Conservation (phyloP, 2,797 vertebrate species). For the Allobates femoralis region DNA sequence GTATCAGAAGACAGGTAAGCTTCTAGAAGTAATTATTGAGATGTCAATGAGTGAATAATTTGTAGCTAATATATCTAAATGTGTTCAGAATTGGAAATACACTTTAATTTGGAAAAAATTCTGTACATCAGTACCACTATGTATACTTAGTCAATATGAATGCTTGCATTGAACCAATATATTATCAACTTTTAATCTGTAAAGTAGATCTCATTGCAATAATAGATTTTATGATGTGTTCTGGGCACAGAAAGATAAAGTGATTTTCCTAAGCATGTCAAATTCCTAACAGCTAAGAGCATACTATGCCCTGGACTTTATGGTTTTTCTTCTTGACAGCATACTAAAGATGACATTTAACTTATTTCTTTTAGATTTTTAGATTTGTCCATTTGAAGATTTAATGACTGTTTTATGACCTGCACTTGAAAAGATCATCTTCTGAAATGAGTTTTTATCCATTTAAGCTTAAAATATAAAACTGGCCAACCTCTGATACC, state of each 20-base stretch:
- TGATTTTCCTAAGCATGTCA: slow-evolving; percentile 48
- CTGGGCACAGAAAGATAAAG: slow-evolving; percentile 21
- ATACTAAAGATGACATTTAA: slow-evolving; percentile 31
- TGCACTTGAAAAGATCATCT: slow-evolving; percentile 17
- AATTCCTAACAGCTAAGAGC: slow-evolving; percentile 7
- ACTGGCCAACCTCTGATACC: neutral
- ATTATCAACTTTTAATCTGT: neutral
- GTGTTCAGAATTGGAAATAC: neutral
- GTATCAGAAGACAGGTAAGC: no score
- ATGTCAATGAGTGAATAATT: no score
- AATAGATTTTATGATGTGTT: slow-evolving; percentile 3
- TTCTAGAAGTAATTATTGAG: no score
- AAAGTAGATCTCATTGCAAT: slow-evolving; percentile 1
- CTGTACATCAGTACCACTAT: neutral
- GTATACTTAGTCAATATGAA: neutral
- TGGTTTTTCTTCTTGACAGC: slow-evolving; percentile 44
- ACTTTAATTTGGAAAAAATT: neutral
- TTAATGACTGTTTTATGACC: slow-evolving; percentile 46
- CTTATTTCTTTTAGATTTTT: slow-evolving; percentile 36
- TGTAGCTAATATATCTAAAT: neutral
- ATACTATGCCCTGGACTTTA: slow-evolving; percentile 23
- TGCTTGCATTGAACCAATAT: neutral
- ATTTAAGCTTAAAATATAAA: neutral
- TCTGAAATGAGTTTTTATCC: neutral
- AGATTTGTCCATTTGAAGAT: slow-evolving; percentile 19